phyloP scores from a whole-genome alignment of 2,797 vertebrate genomes.

The Agapornis canus region DNA sequence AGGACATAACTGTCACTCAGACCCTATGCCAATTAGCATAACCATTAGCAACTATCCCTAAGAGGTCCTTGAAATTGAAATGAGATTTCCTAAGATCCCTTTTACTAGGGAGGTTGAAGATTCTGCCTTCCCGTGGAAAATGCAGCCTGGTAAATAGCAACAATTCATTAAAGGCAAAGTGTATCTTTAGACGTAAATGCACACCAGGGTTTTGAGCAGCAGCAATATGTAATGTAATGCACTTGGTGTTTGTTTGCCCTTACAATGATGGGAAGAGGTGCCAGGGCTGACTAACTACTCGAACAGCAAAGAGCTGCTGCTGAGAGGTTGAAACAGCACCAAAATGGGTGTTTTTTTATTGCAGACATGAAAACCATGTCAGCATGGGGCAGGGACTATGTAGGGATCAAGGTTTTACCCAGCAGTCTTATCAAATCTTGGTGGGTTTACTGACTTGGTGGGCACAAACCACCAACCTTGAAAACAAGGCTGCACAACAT shows the following conservation, averaged over 20 bases:
- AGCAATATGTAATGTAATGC: not conserved
- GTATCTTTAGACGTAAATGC: not conserved
- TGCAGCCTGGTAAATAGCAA: not conserved
- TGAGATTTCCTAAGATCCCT: conserved; percentile 72
- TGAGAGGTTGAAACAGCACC: not conserved
- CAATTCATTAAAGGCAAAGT: conserved; percentile 19
- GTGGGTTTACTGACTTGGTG: not conserved
- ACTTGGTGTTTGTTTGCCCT: not conserved
- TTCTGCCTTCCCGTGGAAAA: not conserved
- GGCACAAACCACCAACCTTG: not conserved
- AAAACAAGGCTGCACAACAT: not conserved
- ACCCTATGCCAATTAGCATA: conserved; percentile 75
- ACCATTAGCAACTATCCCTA: conserved; percentile 72
- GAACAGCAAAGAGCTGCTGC: not conserved
- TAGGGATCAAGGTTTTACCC: not conserved
- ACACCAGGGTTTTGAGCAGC: not conserved
- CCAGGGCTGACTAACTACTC: not conserved
- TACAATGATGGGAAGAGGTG: not conserved
- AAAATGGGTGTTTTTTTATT: not conserved
- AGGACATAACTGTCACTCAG: conserved; percentile 80
- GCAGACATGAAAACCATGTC: not conserved
- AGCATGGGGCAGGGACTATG: not conserved
- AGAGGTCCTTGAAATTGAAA: conserved; percentile 76
- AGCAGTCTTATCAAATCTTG: not conserved
- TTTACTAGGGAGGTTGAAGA: conserved; percentile 34